These are phyloP conservation scores for Theodoxus fluviatilis DNA, from an alignment of 2,888 invertebrate species.

Conservation along the genomic window DNA sequence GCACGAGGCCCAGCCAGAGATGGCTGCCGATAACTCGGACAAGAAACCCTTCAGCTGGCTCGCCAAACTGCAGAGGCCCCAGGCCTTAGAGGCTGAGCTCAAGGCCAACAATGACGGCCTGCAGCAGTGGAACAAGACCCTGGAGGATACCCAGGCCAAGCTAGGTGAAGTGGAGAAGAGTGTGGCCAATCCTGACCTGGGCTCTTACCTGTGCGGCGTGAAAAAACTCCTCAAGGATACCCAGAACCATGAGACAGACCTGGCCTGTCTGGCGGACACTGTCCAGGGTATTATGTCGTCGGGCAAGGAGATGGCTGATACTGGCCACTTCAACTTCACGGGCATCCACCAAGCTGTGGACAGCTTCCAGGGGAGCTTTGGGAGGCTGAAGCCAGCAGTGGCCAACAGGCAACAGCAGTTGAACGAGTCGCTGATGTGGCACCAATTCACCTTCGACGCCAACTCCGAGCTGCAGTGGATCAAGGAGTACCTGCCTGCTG, in stretches of 20 bases:
- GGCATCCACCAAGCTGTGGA: conserved; percentile 82
- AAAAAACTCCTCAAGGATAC: conserved; percentile 89
- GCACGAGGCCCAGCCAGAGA: conserved; percentile 89
- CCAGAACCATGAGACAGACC: conserved; percentile 83
- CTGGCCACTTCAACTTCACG: conserved; percentile 92
- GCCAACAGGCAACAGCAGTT: conserved; percentile 77
- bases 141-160: conserved; percentile 84
- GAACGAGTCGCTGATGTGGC: conserved; percentile 87
- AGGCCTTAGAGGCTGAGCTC: conserved; percentile 68
- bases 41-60: conserved; percentile 81
- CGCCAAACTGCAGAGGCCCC: conserved; percentile 67
- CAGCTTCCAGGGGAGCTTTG: conserved; percentile 76
- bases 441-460: conserved; percentile 92
- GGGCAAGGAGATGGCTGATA: conserved; percentile 86
- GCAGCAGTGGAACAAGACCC: conserved; percentile 69
- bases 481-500: conserved; percentile 84
- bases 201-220: conserved; percentile 88
- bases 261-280: conserved; percentile 82
- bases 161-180: conserved; percentile 85
- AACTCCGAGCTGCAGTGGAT: conserved; percentile 95
- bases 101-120: conserved; percentile 66
- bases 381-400: conserved; percentile 78
- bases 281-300: conserved; percentile 79
- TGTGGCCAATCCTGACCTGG: conserved; percentile 79
- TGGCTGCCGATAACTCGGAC: conserved; percentile 91